Percentiles rank a stretch among this genome's conserved stretches.
Evolutionary conservation across 1,140 invertebrate species (phyloP).

Genomic region (Brachionus calyciflorus): DNA sequence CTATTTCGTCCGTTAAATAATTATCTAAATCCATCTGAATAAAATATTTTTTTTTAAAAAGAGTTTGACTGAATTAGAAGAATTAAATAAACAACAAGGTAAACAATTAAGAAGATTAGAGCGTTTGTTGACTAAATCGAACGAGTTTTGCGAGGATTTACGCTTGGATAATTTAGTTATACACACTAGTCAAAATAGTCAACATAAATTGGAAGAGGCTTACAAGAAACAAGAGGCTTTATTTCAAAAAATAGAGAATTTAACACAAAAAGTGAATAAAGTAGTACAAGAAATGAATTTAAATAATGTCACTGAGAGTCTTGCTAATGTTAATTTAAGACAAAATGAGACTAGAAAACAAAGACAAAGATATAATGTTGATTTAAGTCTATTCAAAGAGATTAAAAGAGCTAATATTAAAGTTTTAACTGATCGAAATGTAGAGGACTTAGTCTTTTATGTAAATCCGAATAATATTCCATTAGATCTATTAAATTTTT

Average conservation of each 20-base stretch:
- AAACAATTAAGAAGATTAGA: conserved; percentile 17
- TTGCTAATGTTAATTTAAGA: neutral
- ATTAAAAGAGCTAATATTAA: neutral
- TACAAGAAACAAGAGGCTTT: conserved; percentile 7
- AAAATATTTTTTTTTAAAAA: neutral
- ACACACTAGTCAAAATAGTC: neutral
- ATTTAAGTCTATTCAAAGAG: neutral
- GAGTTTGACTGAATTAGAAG: neutral
- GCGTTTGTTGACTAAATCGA: conserved; percentile 17
- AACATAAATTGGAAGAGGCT: neutral
- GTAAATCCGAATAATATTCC: neutral
- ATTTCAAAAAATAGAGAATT: neutral
- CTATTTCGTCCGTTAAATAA: neutral
- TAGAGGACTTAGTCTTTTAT: conserved; percentile 22
- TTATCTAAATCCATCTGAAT: conserved; percentile 13
- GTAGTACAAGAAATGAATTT: neutral
- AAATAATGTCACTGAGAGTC: neutral
- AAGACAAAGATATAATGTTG: neutral
- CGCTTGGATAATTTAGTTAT: neutral
- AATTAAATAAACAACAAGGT: conserved; percentile 13
- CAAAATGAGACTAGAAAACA: neutral
- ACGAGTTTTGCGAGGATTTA: conserved; percentile 40
- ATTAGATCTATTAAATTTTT: neutral
- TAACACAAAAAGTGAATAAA: neutral
- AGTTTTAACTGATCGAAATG: neutral